Evolutionary conservation across 2,797 vertebrate genomes (phyloP), one percentile per base, ranked within the genome.

Genomic region (Bradypodion pumilum): DNA sequence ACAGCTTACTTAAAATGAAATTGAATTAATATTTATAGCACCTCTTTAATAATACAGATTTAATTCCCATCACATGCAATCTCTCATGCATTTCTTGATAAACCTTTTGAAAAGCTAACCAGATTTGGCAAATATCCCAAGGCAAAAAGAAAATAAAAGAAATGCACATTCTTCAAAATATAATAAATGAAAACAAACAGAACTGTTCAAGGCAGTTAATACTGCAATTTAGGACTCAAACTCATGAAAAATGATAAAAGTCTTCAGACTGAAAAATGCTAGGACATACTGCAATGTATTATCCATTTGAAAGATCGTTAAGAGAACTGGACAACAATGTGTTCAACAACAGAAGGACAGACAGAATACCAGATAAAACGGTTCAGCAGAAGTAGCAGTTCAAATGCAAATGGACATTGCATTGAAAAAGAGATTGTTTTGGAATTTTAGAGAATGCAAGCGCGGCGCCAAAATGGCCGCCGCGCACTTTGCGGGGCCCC

Each of bases 11-110:
- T 75, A 80, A 88, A 89, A 84, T 84, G 70, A 90, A 91, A 84
- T 29, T 2, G 3, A 91, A 92, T 89, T 88, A 86, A 81, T 91
- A 91, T 86, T 86, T 87, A 81, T 84, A 87, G 70, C n/a, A 88
- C 16, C 37, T 82, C 29, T 79, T 88, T 86, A 89, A 89, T 37
- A 91, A 76, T 35, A 76, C 9, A 87, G 42, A 79, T 84, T 90
- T 89, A 83, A 80, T 85, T 85, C 46, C 1, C 4, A 63, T 83
- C 75, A 85, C 44, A 78, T 0, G 15, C 15, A 88, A 82, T 80
- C 49, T 87, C 65, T 83, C 79, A 35, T 86, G 74, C 83, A 85
- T 90, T 89, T 91, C 68, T 76, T 84, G 49, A 21, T 79, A 92
- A 89, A 27, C 52, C 77, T 82, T 80, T 65, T 44, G 32, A 87